Base-by-base conservation (phyloP, 1,140 invertebrate species). In the Acromyrmex charruanus region DNA sequence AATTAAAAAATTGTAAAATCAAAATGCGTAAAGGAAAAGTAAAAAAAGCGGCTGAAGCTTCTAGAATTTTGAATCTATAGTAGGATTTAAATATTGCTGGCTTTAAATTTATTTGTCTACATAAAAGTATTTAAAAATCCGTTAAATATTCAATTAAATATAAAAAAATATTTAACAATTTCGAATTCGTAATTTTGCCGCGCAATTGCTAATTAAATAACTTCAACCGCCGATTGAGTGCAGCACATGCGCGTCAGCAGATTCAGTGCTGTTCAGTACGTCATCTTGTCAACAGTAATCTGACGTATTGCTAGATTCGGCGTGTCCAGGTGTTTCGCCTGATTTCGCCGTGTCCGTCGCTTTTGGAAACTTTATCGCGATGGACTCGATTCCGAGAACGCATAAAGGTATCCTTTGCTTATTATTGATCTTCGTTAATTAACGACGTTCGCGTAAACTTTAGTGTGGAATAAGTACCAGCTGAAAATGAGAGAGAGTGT, bases 331-430 rank as follows among this genome's bases (percentile, higher is more conserved):
- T 72, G 25, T 53, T 72, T 72, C 9, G 58, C 21, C 16, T 5
- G 5, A 35, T 35, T 35, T 35, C 31, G 5, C 9, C n/a, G 53
- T 59, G 31, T 61, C 31, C 55, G 16, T 21, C 74, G 74, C 21
- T 21, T 69, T 9, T 14, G 12, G 12, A 2, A 44, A 14, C 31
- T 74, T 75, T 39, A 63, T 28, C 90, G 95, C 89, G 91, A 97
- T 97, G 97, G 97, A 97, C 92, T 96, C 97, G 94, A 97, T 98
- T 93, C 97, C 97, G 59, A 96, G 97, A 90, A 98, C 97, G 69
- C 97, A 97, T 89, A 97, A 98, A 97, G 97, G 97, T 92, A 92
- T 90, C 53, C 87, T 66, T 25, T 14, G 2, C 69, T 39, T 63
- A 51, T 91, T 79, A 92, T 86, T 58, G 72, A 72, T 53, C 55